Percentiles rank a stretch among this genome's conserved stretches.
phyloP scores from a whole-genome alignment of 2,888 invertebrate genomes.

The Ophioninae sp. region DNA sequence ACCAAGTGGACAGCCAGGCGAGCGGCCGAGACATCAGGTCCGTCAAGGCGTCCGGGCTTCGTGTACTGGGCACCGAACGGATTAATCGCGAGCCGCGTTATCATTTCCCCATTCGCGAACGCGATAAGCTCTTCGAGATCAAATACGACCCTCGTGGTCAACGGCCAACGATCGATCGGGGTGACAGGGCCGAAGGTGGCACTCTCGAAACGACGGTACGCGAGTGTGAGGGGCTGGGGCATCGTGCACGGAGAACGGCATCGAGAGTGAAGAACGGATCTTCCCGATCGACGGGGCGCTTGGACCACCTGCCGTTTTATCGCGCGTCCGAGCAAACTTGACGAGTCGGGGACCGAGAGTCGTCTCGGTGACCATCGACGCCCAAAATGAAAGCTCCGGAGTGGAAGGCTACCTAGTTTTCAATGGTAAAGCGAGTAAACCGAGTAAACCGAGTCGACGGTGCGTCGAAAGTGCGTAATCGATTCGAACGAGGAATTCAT shows the following conservation, averaged over 20 bases:
- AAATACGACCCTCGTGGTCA: background rate
- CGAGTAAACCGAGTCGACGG: conserved; percentile 33
- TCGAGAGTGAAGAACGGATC: conserved; percentile 51
- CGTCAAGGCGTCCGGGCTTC: conserved; percentile 60
- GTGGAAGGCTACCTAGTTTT: conserved; percentile 19
- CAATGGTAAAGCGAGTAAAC: conserved; percentile 4
- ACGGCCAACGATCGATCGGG: conserved; percentile 1
- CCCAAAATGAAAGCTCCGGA: conserved; percentile 35
- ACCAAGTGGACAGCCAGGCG: conserved; percentile 79
- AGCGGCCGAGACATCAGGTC: conserved; percentile 74
- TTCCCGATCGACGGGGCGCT: conserved; percentile 53
- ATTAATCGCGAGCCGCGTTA: conserved; percentile 39
- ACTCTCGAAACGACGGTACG: conserved; percentile 4
- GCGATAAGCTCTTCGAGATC: conserved; percentile 29
- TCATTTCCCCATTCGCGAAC: conserved; percentile 36
- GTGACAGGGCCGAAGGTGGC: background rate
- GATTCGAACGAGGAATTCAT: background rate
- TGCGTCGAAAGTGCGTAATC: conserved; percentile 44
- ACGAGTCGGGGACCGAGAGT: background rate
- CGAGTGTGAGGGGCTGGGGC: conserved; percentile 27
- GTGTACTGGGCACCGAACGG: conserved; percentile 51
- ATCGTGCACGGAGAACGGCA: conserved; percentile 13
- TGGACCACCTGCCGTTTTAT: conserved; percentile 57
- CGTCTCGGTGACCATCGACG: conserved; percentile 8
- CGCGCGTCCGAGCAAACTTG: conserved; percentile 18